Evolutionary conservation across 2,113 vertebrate genomes (phyloP).

Genomic region (Eolophus roseicapilla): DNA sequence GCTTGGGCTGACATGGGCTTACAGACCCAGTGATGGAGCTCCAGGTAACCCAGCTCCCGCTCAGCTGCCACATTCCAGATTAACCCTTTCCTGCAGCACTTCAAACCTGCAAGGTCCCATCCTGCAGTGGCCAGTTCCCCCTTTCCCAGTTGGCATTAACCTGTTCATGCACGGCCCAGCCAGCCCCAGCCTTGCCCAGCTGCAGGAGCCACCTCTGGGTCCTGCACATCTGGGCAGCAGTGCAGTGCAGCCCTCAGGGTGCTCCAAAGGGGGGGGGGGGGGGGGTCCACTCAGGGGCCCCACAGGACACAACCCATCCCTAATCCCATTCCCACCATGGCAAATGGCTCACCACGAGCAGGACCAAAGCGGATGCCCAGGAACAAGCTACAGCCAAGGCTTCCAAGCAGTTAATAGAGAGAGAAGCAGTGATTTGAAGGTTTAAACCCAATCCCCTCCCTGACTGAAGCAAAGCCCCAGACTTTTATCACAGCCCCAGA

Average conservation of each 20-base stretch:
- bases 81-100: neutral
- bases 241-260: neutral
- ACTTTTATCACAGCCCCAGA: neutral
- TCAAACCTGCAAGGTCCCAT: neutral
- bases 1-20: fast-evolving
- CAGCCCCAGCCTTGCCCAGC: neutral
- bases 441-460: neutral
- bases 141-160: neutral
- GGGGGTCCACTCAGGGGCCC: too few relatives aligned
- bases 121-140: neutral
- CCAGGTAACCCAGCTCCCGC: neutral
- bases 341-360: neutral
- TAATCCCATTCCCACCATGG: neutral
- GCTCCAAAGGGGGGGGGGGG: neutral
- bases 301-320: neutral
- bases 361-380: neutral
- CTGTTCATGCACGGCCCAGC: neutral
- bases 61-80: neutral
- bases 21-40: fast-evolving
- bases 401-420: neutral
- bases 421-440: neutral
- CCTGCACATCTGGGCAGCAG: neutral
- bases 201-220: neutral
- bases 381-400: fast-evolving
- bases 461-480: fast-evolving